Base-by-base conservation (phyloP, 2,113 vertebrate genomes). In the Perca fluviatilis region DNA sequence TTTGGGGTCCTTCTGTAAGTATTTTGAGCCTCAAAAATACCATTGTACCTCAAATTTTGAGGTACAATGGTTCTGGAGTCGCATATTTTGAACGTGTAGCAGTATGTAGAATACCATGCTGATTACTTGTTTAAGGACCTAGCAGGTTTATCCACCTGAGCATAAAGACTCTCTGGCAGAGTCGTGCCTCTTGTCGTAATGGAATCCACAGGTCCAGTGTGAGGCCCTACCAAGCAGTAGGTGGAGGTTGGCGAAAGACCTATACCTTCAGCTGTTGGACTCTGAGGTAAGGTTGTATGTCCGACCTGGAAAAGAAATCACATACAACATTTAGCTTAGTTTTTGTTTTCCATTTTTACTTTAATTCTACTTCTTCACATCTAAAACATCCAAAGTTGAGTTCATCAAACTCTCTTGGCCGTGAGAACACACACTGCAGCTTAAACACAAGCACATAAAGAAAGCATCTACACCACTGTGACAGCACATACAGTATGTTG, bases 231-330 rank as follows among this genome's bases (percentile, higher is more conserved):
- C 6, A 23, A 0, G 40, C 25, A 3, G 81, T 86, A 79, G 66
- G 8, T 82, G 61, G 88, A 51, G 60, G 15, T 2, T 3, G 57
- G 43, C 68, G 56, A 65, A 11, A 0, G 5, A 60, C 6, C 6
- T 36, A 53, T 2, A 13, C 10, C 16, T 13, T 62, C 58, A 40
- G 30, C 1, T 58, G 8, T 18, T 8, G 40, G 7, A 6, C 7
- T 0, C 8, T 0, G 11, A 30, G 0, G 5, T 30, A 2, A 21
- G 3, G 0, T 1, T 16, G 0, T 4, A 3, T 5, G 0, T 1
- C 3, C 0, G 0, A 0, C 0, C 86, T 88, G 8, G 6, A 56
- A 67, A 72, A 71, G 14, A 56, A 27, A 46, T 11, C 1, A 65
- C 4, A 67, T 56, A 5, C 12, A 40, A 43, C 8, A 6, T 62